These are phyloP conservation scores for Scrobipalpa costella DNA, from an alignment of 2,888 invertebrate genomes.

Conservation along the genomic window DNA sequence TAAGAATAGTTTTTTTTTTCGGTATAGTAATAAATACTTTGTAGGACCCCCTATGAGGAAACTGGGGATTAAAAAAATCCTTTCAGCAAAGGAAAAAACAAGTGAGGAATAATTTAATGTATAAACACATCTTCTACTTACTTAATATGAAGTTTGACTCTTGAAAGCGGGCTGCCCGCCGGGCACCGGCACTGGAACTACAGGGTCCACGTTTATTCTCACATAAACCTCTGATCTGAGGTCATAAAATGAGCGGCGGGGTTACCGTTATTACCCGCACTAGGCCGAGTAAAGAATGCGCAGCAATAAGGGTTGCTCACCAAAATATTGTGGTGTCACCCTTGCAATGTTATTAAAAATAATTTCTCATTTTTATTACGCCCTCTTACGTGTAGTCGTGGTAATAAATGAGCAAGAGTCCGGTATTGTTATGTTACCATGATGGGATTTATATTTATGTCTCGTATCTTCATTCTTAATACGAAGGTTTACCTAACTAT, in stretches of 20 bases:
- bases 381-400: constrained; percentile 54
- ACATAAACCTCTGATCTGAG: constrained; percentile 55
- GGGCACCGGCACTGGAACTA: too few species aligned
- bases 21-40: too few species aligned
- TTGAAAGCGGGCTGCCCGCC: too few species aligned
- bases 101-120: too few species aligned
- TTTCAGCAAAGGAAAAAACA: too few species aligned
- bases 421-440: constrained; percentile 39
- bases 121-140: too few species aligned
- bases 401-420: constrained; percentile 67
- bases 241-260: constrained; percentile 68
- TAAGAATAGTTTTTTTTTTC: too few species aligned
- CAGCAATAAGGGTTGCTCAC: constrained; percentile 60
- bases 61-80: too few species aligned
- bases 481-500: too few species aligned
- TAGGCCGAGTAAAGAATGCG: constrained; percentile 62
- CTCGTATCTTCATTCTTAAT: not conserved
- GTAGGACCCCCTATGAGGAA: too few species aligned
- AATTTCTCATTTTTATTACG: constrained; percentile 81
- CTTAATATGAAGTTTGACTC: too few species aligned
- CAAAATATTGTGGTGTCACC: constrained; percentile 68
- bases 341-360: constrained; percentile 75
- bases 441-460: constrained; percentile 2
- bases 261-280: constrained; percentile 64
- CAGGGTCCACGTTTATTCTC: constrained; percentile 50